Base-by-base conservation (phyloP, 2,113 vertebrate species). In the Chamaetylas fuelleborni region DNA sequence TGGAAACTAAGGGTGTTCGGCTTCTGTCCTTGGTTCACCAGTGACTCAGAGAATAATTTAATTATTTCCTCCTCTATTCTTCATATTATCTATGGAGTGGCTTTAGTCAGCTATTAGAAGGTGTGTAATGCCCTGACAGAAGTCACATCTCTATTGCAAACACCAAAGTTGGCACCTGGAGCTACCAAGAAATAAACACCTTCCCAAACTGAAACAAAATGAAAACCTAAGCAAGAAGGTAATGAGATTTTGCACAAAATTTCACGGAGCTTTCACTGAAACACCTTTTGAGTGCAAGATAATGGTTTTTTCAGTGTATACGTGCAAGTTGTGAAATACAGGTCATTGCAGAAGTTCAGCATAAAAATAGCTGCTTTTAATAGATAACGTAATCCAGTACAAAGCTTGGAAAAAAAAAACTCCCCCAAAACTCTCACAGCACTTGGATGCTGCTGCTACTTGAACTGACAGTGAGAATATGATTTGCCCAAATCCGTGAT, bases 341-440 rank as follows among this genome's bases (percentile, higher is more conserved):
- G 88, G 67, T 92, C 93, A 83, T 81, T 74, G 88, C 92, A 96
- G 84, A 79, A 67, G 71, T 42, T 90, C 82, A 84, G 57, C 57
- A 86, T 28, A 92, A 94, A 95, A 97, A 95, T 92, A 96, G 80
- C 82, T 95, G 90, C 56, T 92, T 93, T 90, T 95, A 90, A 90
- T 50, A 94, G 92, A 94, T 94, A 96, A 95, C n/a, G 0, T 95
- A 94, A 95, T 92, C 80, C 86, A 78, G 34, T 51, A 83, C 33
- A 86, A 94, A 86, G 48, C 82, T 65, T 71, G 56, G 65, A 16
- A 89, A 85, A 89, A 85, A 89, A 89, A 89, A 74, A 7, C 1
- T 56, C 31, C 26, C 4, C 47, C 38, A 29, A 54, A 82, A 90
- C 38, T 78, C 82, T 84, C 80, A 33, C 28, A 86, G 69, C 33